Base-by-base conservation (phyloP, 2,113 vertebrate species). In the Trogon melanurus region DNA sequence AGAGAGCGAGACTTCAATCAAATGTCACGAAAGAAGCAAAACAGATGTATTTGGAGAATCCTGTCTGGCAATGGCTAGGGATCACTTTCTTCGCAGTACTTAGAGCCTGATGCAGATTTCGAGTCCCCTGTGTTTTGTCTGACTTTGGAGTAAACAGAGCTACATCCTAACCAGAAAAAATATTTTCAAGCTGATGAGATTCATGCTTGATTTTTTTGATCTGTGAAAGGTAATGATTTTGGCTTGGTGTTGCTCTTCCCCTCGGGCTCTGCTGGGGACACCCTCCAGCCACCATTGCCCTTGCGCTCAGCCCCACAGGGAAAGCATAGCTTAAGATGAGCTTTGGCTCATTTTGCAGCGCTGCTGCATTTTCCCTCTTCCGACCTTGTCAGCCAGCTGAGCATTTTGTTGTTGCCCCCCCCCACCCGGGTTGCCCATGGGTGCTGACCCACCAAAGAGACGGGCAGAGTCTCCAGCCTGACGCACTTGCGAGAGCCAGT, bases 1-100 rank as follows among this genome's bases (percentile, higher is more conserved):
- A 41, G 56, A 79, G 56, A 91, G 70, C 1, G 12, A 96, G 80
- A 93, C 56, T 95, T 97, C 76, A 96, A 97, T 95, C 91, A 89
- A 88, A 85, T 95, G 61, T 95, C 86, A 97, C 8, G 23, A 51
- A 89, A 91, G 54, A 79, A 82, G 48, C 50, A 95, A 88, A 95
- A 44, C 64, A 92, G 88, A 94, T 45, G n/a, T 61, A 84, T 76
- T 79, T 73, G 67, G 80, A 88, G 69, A 97, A 93, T 83, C 82
- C 53, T 61, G 10, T 45, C 36, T 0, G 22, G 90, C 74, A 75
- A 69, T 54, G 91, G 67, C 72, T 60, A 64, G 38, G 50, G 83
- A 89, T 57, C 10, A 5, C 70, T 73, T 58, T 10, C 19, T 64
- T 85, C 91, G 65, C 51, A 20, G n/a, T 73, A 91, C 69, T 75